Conservation (phyloP, 1,140 invertebrate genomes). For the Leptopilina clavipes region DNA sequence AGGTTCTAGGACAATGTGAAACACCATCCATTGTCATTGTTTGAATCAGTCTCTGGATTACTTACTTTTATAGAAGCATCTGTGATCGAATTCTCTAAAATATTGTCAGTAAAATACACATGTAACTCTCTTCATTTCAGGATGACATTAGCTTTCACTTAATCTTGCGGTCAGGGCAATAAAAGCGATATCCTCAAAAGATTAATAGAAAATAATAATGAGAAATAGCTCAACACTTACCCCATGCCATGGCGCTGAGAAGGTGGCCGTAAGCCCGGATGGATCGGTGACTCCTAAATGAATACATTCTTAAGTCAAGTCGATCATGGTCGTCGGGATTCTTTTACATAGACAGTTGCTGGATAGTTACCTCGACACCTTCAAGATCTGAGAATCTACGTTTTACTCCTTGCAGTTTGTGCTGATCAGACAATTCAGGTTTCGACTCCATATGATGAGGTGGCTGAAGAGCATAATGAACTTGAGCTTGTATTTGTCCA, state of each 20-base stretch:
- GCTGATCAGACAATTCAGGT: constrained; percentile 66
- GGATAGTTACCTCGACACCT: constrained; percentile 61
- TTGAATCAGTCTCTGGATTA: background rate
- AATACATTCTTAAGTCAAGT: constrained; percentile 24
- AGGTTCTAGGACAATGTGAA: background rate
- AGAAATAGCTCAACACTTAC: constrained; percentile 60
- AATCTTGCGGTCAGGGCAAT: too few species aligned
- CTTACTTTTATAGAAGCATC: background rate
- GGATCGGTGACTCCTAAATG: constrained; percentile 63
- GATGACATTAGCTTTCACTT: too few species aligned
- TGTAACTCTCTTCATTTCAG: too few species aligned
- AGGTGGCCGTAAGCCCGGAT: constrained; percentile 64
- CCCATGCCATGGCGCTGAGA: constrained; percentile 70
- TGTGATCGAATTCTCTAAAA: background rate
- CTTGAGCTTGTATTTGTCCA: constrained; percentile 68
- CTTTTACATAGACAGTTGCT: constrained; percentile 2
- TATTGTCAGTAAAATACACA: background rate
- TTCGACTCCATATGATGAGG: constrained; percentile 66
- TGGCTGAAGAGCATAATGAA: constrained; percentile 69
- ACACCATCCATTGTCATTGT: background rate
- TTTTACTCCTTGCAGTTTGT: constrained; percentile 70
- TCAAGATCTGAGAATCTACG: constrained; percentile 72
- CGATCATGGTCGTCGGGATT: too few species aligned
- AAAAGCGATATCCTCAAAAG: constrained; percentile 22
- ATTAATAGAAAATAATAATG: constrained; percentile 36